Conservation (phyloP, 2,113 vertebrate species). For the Scartelaos histophorus region DNA sequence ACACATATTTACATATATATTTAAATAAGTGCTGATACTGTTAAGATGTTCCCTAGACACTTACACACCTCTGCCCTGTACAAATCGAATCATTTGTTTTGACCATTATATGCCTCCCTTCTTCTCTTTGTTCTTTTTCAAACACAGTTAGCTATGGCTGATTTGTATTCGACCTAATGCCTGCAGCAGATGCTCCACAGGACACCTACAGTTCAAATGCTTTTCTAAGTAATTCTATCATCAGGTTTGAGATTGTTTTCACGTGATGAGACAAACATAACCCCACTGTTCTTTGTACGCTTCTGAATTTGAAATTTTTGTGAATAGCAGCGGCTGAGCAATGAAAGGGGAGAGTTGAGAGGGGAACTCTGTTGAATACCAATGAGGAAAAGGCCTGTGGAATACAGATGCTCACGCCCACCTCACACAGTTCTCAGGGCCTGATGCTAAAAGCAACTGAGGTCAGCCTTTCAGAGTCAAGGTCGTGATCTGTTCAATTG, state of each 20-base stretch:
- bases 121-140: constrained; percentile 10
- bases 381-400: constrained; percentile 57
- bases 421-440: constrained; percentile 30
- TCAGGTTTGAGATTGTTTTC: constrained; percentile 23
- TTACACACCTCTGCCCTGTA: constrained; percentile 3
- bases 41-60: neutral
- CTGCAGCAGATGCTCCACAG: constrained; percentile 8
- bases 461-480: constrained; percentile 48
- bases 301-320: constrained; percentile 24
- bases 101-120: neutral
- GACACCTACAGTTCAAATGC: neutral
- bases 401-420: constrained; percentile 55
- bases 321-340: constrained; percentile 45
- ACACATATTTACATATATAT: neutral
- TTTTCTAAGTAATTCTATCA: neutral
- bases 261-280: constrained; percentile 7
- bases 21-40: neutral
- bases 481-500: constrained; percentile 21
- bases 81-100: neutral
- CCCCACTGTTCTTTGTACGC: neutral
- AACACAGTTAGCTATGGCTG: neutral
- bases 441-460: constrained; percentile 40
- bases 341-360: constrained; percentile 61
- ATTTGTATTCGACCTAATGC: constrained; percentile 13
- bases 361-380: constrained; percentile 62